Evolutionary conservation across 2,888 invertebrate species (phyloP).

Genomic region (Psylliodes chrysocephalus): DNA sequence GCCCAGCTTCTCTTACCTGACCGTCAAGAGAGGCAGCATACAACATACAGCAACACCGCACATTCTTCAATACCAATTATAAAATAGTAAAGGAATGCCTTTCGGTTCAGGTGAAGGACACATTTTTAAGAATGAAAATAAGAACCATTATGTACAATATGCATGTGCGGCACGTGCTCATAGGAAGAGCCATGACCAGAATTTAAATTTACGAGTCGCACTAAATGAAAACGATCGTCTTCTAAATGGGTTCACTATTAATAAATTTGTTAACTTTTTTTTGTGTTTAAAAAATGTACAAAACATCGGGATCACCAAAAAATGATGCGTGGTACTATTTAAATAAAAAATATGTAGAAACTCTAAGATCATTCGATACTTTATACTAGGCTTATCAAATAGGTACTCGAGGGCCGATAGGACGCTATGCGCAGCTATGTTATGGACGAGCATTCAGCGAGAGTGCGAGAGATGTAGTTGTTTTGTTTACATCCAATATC

Average conservation of each 20-base stretch:
- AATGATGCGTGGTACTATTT: too few relatives aligned
- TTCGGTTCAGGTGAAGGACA: slow-evolving; percentile 28
- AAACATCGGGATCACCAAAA: too few relatives aligned
- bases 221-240: slow-evolving; percentile 15
- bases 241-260: neutral
- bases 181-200: slow-evolving; percentile 30
- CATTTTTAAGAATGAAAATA: slow-evolving; percentile 36
- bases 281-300: too few relatives aligned
- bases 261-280: too few relatives aligned
- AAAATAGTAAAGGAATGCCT: slow-evolving; percentile 22
- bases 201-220: slow-evolving; percentile 26
- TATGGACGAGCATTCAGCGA: too few relatives aligned
- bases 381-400: too few relatives aligned
- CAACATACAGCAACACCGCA: slow-evolving; percentile 1
- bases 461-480: too few relatives aligned
- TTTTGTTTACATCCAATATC: too few relatives aligned
- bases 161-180: slow-evolving; percentile 32
- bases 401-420: too few relatives aligned
- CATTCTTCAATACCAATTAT: slow-evolving; percentile 23
- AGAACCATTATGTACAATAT: slow-evolving; percentile 27
- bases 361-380: too few relatives aligned
- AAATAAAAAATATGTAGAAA: too few relatives aligned
- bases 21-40: neutral
- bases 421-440: too few relatives aligned
- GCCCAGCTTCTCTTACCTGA: slow-evolving; percentile 2